A percentile compares a stretch with the other conserved stretches of the same genome.
Evolutionary conservation across 2,888 invertebrate species (phyloP).

Genomic region (Ceriagrion tenellum): DNA sequence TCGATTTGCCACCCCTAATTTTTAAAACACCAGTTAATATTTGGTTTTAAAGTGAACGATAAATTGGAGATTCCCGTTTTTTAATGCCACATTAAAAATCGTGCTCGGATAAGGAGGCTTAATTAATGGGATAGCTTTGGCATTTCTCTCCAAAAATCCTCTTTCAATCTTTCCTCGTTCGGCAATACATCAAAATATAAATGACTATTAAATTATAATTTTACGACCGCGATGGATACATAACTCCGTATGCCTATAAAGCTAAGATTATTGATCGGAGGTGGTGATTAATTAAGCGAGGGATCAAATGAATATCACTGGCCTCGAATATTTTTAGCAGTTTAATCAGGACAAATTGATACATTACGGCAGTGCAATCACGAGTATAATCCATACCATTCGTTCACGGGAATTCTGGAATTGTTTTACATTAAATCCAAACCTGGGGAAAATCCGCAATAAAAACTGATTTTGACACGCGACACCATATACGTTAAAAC

Average conservation of each 20-base stretch:
- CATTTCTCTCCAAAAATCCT: neutral
- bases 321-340: neutral
- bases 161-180: neutral
- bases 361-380: neutral
- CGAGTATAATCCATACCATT: neutral
- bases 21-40: neutral
- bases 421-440: neutral
- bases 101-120: neutral
- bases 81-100: slow-evolving; percentile 3
- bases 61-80: neutral
- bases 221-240: neutral
- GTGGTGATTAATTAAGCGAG: neutral
- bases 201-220: slow-evolving; percentile 8
- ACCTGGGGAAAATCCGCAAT: neutral
- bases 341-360: neutral
- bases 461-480: neutral
- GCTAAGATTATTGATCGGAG: neutral
- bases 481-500: neutral
- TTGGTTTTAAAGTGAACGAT: neutral
- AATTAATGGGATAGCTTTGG: neutral
- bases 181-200: slow-evolving; percentile 9
- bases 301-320: neutral
- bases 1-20: neutral
- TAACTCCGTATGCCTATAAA: neutral
- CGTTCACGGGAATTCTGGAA: neutral